phyloP scores from a whole-genome alignment of 2,888 invertebrate species.

The Chloroclysta siterata region DNA sequence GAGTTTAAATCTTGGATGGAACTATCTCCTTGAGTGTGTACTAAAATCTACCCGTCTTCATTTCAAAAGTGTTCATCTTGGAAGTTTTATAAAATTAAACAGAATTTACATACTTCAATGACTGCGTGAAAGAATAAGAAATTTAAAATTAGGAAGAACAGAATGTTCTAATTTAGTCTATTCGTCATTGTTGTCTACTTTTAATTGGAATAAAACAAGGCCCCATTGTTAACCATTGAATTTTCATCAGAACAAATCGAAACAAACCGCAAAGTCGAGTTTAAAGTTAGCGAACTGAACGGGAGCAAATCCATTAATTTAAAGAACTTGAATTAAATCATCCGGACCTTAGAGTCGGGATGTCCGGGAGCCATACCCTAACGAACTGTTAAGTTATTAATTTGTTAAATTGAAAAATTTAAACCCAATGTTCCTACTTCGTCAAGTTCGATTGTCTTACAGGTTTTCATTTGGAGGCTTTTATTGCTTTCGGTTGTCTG shows the following conservation, averaged over 20 bases:
- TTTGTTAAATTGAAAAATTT: conserved; percentile 51
- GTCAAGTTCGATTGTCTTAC: conserved; percentile 42
- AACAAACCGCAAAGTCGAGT: conserved; percentile 76
- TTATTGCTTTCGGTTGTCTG: conserved; percentile 38
- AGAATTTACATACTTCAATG: conserved; percentile 28
- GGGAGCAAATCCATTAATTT: conserved; percentile 74
- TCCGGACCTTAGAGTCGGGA: conserved; percentile 62
- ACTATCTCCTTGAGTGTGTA: conserved; percentile 42
- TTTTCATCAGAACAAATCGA: conserved; percentile 77
- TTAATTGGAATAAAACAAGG: conserved; percentile 24
- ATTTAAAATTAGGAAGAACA: conserved; percentile 11
- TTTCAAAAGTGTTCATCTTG: conserved; percentile 32
- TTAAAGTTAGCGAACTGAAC: conserved; percentile 62
- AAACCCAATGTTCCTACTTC: conserved; percentile 49
- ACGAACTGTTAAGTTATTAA: conserved; percentile 60
- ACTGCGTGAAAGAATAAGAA: neutral
- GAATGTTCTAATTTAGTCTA: conserved; percentile 19
- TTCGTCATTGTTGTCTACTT: conserved; percentile 30
- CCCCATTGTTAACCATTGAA: conserved; percentile 69
- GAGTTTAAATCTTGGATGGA: conserved; percentile 46
- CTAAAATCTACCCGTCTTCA: conserved; percentile 38
- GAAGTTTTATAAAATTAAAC: conserved; percentile 38
- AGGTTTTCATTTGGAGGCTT: conserved; percentile 41
- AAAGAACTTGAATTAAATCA: conserved; percentile 77
- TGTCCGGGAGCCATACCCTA: conserved; percentile 52